A percentile compares a stretch with the other conserved stretches of the same genome.
phyloP scores from a whole-genome alignment of 2,888 invertebrate genomes.

The Epirrita christyi region DNA sequence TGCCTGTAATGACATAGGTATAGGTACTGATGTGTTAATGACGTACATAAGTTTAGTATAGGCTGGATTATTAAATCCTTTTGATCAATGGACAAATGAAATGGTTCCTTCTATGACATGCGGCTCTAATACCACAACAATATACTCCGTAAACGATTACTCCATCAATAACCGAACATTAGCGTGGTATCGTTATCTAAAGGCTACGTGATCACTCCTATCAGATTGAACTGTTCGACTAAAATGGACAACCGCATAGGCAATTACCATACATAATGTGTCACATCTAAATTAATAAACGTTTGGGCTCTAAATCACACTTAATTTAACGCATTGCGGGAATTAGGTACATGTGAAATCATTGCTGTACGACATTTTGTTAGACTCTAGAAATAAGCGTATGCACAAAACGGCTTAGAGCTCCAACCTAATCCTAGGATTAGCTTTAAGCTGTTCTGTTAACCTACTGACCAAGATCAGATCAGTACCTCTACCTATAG shows the following conservation, averaged over 20 bases:
- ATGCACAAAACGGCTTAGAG: too few species aligned
- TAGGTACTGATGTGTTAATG: too few species aligned
- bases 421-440: too few species aligned
- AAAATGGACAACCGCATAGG: constrained; percentile 53
- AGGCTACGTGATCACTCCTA: constrained; percentile 48
- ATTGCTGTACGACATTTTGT: constrained; percentile 57
- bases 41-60: too few species aligned
- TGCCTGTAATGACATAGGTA: too few species aligned
- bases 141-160: constrained; percentile 7
- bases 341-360: constrained; percentile 56
- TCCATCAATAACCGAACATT: constrained; percentile 29
- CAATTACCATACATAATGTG: constrained; percentile 68
- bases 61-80: too few species aligned
- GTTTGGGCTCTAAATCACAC: constrained; percentile 67
- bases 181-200: constrained; percentile 27
- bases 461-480: too few species aligned
- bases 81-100: neutral
- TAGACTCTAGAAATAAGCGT: too few species aligned
- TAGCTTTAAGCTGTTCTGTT: too few species aligned
- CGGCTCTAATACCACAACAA: neutral
- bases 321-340: constrained; percentile 64
- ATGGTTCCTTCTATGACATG: neutral
- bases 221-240: constrained; percentile 51
- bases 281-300: constrained; percentile 73
- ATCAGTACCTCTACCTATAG: too few species aligned